phyloP scores from a whole-genome alignment of 2,888 invertebrate genomes.

The Lycaena phlaeas region DNA sequence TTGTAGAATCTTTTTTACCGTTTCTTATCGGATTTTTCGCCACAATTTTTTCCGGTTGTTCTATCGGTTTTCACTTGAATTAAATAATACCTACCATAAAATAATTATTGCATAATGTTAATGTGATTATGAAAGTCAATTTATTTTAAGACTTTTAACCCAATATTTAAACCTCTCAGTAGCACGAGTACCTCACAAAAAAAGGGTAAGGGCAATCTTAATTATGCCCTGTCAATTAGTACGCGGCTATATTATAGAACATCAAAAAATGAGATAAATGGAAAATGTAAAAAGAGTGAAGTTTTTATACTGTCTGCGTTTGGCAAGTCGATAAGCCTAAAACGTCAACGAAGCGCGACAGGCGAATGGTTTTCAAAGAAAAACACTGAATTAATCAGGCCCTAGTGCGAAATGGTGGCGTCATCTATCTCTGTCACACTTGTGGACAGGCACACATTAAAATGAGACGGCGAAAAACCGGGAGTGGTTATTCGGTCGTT shows the following conservation, averaged over 20 bases:
- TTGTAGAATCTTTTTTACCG: background rate
- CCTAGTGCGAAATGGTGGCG: conserved; percentile 46
- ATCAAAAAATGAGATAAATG: conserved; percentile 1
- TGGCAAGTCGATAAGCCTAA: conserved; percentile 37
- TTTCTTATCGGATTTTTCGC: background rate
- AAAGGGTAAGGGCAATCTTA: too few relatives aligned
- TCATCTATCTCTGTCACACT: conserved; percentile 54
- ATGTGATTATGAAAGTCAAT: too few relatives aligned
- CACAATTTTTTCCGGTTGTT: background rate
- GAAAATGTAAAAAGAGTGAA: conserved; percentile 3
- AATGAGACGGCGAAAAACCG: conserved; percentile 45
- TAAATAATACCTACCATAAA: too few relatives aligned
- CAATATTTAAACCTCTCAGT: too few relatives aligned
- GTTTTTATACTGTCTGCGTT: conserved; percentile 9
- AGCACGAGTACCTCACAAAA: too few relatives aligned
- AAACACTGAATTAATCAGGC: conserved; percentile 65
- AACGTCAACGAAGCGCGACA: conserved; percentile 46
- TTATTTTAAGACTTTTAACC: too few relatives aligned
- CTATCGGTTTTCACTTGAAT: too few relatives aligned
- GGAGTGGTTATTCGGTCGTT: conserved; percentile 60
- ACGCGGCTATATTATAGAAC: too few relatives aligned
- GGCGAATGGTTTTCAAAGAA: conserved; percentile 54
- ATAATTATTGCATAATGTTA: too few relatives aligned
- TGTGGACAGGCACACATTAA: conserved; percentile 31
- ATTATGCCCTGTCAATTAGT: too few relatives aligned